A percentile compares a stretch with the other conserved stretches of the same genome.
These are phyloP conservation scores for Clostera curtula DNA, from an alignment of 2,888 invertebrate genomes.

Conservation along the genomic window DNA sequence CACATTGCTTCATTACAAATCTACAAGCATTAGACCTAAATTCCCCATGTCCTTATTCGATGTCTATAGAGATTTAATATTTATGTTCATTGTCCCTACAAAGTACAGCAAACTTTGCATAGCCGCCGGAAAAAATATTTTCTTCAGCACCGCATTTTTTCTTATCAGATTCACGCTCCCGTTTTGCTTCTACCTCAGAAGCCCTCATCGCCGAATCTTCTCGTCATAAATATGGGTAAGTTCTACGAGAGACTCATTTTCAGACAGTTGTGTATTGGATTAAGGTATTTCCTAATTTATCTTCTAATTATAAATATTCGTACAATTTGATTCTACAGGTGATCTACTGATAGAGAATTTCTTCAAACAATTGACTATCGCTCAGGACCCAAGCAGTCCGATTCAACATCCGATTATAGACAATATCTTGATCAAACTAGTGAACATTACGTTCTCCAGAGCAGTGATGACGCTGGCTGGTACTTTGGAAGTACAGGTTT, in stretches of 20 bases:
- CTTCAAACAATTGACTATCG: constrained; percentile 75
- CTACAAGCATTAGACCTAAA: no score
- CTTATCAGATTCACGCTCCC: constrained; percentile 78
- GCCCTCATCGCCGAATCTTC: constrained; percentile 83
- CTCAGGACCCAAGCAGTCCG: constrained; percentile 42
- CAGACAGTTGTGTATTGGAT: no score
- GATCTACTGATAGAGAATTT: constrained; percentile 87
- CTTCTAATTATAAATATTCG: no score
- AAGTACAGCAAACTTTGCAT: no score
- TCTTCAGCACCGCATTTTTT: neutral
- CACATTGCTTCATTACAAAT: no score
- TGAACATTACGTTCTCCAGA: constrained; percentile 79
- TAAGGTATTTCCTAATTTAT: no score
- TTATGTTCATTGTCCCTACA: no score
- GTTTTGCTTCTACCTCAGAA: constrained; percentile 86
- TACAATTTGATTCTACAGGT: constrained; percentile 74
- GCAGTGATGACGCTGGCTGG: constrained; percentile 84
- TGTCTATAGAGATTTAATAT: no score
- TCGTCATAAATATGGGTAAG: constrained; percentile 83
- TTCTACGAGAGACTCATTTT: neutral
- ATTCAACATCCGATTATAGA: constrained; percentile 76
- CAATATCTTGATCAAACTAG: constrained; percentile 81
- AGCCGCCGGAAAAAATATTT: no score
- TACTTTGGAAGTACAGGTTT: constrained; percentile 81
- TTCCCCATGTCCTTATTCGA: no score